Conservation (phyloP, 1,140 invertebrate species). For the Campodea augens region DNA sequence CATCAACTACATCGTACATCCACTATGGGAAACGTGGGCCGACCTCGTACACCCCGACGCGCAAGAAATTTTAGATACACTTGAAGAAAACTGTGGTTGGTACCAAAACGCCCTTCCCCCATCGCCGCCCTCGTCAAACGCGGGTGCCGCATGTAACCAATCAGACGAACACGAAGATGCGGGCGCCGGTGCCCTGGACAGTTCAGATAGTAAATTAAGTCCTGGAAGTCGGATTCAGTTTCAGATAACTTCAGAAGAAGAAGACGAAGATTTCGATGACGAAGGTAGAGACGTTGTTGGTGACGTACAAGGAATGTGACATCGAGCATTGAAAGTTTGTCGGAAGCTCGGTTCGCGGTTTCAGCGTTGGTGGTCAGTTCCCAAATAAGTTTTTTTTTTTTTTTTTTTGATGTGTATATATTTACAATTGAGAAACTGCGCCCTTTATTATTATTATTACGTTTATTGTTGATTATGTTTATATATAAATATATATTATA, state of each 20-base stretch:
- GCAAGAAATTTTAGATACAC: constrained; percentile 87
- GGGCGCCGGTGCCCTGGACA: constrained; percentile 12
- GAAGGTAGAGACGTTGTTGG: background rate
- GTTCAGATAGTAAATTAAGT: constrained; percentile 6
- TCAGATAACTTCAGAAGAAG: background rate
- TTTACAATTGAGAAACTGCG: no score
- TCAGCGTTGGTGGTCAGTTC: background rate
- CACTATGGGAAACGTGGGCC: constrained; percentile 98
- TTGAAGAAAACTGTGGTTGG: constrained; percentile 97
- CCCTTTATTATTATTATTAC: no score
- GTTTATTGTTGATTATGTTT: no score
- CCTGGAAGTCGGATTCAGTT: background rate
- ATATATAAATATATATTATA: no score
- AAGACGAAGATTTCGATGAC: background rate
- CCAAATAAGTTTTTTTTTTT: no score
- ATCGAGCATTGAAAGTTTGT: background rate
- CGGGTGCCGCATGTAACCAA: constrained; percentile 8
- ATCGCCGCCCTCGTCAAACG: constrained; percentile 24
- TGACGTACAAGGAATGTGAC: background rate
- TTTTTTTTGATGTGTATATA: no score
- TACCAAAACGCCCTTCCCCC: constrained; percentile 60
- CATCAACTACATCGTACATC: constrained; percentile 98
- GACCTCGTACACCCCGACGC: constrained; percentile 97
- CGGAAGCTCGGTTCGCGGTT: background rate
- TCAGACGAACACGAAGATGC: constrained; percentile 13